Base-by-base conservation (phyloP, 2,888 invertebrate genomes). In the Meteorus colon region DNA sequence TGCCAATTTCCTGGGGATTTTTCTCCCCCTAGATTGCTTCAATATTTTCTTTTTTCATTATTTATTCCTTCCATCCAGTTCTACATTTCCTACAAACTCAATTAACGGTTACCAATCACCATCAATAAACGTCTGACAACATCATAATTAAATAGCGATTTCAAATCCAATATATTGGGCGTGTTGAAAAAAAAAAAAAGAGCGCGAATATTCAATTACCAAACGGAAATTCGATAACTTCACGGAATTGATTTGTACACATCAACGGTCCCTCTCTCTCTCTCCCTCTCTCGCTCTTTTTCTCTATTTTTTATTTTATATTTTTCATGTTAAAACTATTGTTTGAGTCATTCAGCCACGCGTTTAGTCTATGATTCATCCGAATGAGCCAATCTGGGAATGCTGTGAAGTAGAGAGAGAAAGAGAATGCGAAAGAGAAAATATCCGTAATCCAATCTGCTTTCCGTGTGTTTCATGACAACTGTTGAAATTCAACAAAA, bases 301-400 rank as follows among this genome's bases (percentile, higher is more conserved):
- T 1, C 24, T 24, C 24, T 24, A 0, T 41, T 0, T 41, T 41
- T 41, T 41, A 41, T 48, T 48, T 48, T n/a, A 5, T 48, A 48
- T n/a, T 16, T 48, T 48, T 48, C n/a, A 48, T 48, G n/a, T 48
- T n/a, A 48, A 48, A n/a, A n/a, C n/a, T 48, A 48, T 48, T 48
- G 48, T 48, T 48, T 48, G 48, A 48, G 48, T 48, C 48, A 48
- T 16, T 48, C n/a, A 48, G 48, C 48, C 48, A 48, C 48, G n/a
- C 48, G 48, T 48, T 48, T 48, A 48, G 48, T 48, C n/a, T 48
- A 48, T 48, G 48, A 48, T 48, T 48, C 48, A 48, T 48, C 48
- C n/a, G 48, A 48, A 48, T 48, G n/a, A 48, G 48, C n/a, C 48
- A 48, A n/a, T 48, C 48, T 48, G n/a, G 48, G 48, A 48, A 48